Conservation (phyloP, 2,888 invertebrate genomes). For the Melinopterus prodromus region DNA sequence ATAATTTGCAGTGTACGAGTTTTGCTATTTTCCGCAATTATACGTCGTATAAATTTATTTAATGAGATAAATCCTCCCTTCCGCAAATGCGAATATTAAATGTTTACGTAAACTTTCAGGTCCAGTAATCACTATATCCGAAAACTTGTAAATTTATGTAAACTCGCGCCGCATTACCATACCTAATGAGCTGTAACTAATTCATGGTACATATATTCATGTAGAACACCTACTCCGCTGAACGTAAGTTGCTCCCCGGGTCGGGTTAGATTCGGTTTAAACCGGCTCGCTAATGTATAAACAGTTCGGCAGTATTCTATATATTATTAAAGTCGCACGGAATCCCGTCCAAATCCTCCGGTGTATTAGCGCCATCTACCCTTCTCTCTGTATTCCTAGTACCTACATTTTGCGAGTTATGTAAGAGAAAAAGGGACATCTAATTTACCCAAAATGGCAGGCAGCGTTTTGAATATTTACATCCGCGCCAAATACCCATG, state of each 20-base stretch:
- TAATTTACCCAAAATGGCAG: too few species aligned
- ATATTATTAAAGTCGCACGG: background rate
- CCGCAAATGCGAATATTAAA: background rate
- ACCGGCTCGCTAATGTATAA: background rate
- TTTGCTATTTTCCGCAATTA: too few species aligned
- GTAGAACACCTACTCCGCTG: background rate
- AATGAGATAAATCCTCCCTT: too few species aligned
- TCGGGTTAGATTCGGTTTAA: background rate
- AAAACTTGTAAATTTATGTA: slow-evolving; percentile 21
- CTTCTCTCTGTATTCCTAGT: background rate
- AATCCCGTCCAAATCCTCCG: background rate
- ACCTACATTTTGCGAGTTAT: background rate
- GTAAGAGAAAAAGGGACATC: background rate
- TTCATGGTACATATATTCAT: slow-evolving; percentile 21
- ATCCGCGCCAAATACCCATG: too few species aligned
- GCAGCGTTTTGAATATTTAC: too few species aligned
- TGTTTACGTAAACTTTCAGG: background rate
- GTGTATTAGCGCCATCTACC: background rate
- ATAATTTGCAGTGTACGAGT: too few species aligned
- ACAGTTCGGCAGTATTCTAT: background rate
- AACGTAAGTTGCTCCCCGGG: background rate
- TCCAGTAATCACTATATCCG: background rate
- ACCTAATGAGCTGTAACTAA: slow-evolving; percentile 24
- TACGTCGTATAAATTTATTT: too few species aligned
- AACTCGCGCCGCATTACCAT: slow-evolving; percentile 20